phyloP scores from a whole-genome alignment of 2,888 invertebrate species.

The Dusona sp. region DNA sequence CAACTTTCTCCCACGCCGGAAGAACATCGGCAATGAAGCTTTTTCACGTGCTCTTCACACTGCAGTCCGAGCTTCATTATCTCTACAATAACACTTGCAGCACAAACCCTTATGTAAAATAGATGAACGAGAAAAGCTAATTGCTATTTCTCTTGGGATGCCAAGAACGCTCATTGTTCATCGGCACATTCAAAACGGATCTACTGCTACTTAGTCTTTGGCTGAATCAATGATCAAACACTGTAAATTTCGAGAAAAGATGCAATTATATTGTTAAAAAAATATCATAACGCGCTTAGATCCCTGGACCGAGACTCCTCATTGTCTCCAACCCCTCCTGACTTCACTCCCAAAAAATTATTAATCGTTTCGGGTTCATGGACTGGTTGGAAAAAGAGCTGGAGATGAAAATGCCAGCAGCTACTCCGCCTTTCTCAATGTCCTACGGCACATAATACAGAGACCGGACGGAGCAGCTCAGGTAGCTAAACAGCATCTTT shows the following conservation, averaged over 20 bases:
- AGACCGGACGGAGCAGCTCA: constrained; percentile 74
- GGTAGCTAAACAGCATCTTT: constrained; percentile 80
- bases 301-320: background rate
- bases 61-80: constrained; percentile 41
- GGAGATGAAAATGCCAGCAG: constrained; percentile 62
- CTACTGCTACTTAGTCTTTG: background rate
- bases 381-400: constrained; percentile 71
- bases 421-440: constrained; percentile 62
- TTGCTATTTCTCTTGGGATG: constrained; percentile 26
- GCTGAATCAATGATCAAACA: constrained; percentile 1
- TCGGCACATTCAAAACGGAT: background rate
- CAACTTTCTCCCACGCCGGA: constrained; percentile 68
- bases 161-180: background rate
- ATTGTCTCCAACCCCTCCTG: background rate
- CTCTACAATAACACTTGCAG: constrained; percentile 11
- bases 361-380: constrained; percentile 78
- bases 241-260: constrained; percentile 1
- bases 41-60: constrained; percentile 14
- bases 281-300: background rate
- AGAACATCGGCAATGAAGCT: constrained; percentile 22
- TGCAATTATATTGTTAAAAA: constrained; percentile 3
- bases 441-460: constrained; percentile 29
- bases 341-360: constrained; percentile 71
- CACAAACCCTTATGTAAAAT: constrained; percentile 47
- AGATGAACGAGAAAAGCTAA: constrained; percentile 36